Evolutionary conservation across 1,140 invertebrate species (phyloP), one percentile per base, ranked within the genome.

Genomic region (Bacillus rossius): DNA sequence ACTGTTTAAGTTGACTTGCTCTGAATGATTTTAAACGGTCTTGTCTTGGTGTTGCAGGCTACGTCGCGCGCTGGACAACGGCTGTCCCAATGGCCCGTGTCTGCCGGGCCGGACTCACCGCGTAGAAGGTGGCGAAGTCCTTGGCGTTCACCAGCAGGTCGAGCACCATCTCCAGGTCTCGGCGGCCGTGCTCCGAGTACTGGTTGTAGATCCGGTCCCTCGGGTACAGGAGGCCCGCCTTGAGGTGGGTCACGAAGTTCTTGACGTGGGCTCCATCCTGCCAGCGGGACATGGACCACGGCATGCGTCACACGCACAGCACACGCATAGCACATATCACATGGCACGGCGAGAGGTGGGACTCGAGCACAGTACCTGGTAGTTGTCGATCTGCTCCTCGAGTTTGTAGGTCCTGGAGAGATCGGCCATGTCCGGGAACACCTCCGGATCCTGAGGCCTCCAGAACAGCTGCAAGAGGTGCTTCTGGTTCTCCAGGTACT

Each of bases 121-220:
- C 79, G 71, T 75, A 80, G 72, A 87, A 86, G 13, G 75, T 81
- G 3, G 83, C 79, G 60, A 79, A 85, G 62, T 84, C 79, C 66
- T 87, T 86, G 53, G 85, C 84, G 63, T 80, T 80, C 71, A 81
- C 85, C 64, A 90, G 79, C 56, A 86, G 65, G 55, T 87, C 80
- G 77, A 86, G 88, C 49, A 88, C 69, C 8, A 75, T 75, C 3
- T 78, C 71, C 26, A 82, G 80, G 71, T 88, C 82, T 43, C 80
- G 71, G n/a, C 79, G 63, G 49, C 87, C 84, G 10, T 80, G 75
- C 25, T 79, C 75, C 50, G 86, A 71, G 62, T 80, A 73, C n/a
- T 81, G 60, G 16, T 82, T 82, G 65, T 85, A 89, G 34, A 85
- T 75, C 61, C 79, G 77, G 53, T 80, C 81, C 57, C 75, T 77